Percentiles rank a stretch among this genome's conserved stretches.
Evolutionary conservation across 1,140 invertebrate species (phyloP).

Genomic region (Orussus abietinus): DNA sequence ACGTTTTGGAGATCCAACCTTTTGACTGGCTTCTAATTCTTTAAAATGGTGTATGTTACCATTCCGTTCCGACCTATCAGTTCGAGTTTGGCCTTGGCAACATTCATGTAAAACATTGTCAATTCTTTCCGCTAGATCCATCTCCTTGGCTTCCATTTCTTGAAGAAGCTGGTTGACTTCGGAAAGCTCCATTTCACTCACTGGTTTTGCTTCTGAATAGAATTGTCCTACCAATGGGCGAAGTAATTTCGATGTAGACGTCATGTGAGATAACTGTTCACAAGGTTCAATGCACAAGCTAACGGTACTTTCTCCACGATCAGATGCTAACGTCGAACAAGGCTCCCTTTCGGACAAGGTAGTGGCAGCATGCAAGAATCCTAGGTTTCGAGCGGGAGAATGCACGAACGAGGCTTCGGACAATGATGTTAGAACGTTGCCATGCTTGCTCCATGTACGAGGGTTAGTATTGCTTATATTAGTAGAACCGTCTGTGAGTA

Average conservation of each 20-base stretch:
- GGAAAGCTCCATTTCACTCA: slow-evolving; percentile 43
- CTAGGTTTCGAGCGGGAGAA: slow-evolving; percentile 20
- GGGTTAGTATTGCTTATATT: slow-evolving; percentile 26
- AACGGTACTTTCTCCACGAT: slow-evolving; percentile 18
- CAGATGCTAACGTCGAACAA: slow-evolving; percentile 13
- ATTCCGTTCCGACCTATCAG: neutral
- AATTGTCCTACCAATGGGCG: slow-evolving; percentile 20
- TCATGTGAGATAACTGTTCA: slow-evolving; percentile 16
- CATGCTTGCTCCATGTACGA: slow-evolving; percentile 31
- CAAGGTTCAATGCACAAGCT: slow-evolving; percentile 16
- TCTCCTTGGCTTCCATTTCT: slow-evolving; percentile 48
- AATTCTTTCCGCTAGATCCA: slow-evolving; percentile 31
- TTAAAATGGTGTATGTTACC: no score
- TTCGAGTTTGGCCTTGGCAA: neutral
- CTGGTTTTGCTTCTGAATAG: slow-evolving; percentile 16
- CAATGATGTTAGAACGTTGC: slow-evolving; percentile 27
- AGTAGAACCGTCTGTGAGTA: slow-evolving; percentile 11
- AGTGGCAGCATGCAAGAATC: slow-evolving; percentile 31
- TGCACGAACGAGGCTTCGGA: slow-evolving; percentile 24
- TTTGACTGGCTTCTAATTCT: slow-evolving; percentile 19
- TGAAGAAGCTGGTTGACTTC: slow-evolving; percentile 47
- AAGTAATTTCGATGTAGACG: slow-evolving; percentile 27
- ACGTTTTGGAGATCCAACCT: slow-evolving; percentile 6
- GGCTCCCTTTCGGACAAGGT: slow-evolving; percentile 20
- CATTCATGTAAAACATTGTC: slow-evolving; percentile 14